Conservation (phyloP, 64 coral and sea anemone species). For the Exaiptasia diaphana region DNA sequence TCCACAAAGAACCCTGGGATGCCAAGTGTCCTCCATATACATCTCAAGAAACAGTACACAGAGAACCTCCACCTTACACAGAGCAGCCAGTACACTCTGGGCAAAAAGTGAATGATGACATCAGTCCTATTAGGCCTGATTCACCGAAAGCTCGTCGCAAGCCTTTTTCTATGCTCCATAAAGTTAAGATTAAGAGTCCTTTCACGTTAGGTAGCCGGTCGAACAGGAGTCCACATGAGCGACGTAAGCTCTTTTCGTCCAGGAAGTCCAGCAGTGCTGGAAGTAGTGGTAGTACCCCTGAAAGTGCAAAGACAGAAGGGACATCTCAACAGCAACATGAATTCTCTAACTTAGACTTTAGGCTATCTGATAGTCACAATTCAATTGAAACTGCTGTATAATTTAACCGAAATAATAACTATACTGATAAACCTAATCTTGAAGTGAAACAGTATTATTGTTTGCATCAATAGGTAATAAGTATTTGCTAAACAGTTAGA, state of each 20-base stretch:
- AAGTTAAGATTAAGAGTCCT: slow-evolving; percentile 65
- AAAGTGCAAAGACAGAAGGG: neutral
- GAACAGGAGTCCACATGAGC: slow-evolving; percentile 1
- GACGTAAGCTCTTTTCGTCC: slow-evolving; percentile 32
- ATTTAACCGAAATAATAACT: too few relatives aligned
- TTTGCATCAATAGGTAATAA: too few relatives aligned
- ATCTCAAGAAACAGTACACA: slow-evolving; percentile 40
- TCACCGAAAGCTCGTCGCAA: slow-evolving; percentile 46
- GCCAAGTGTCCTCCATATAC: slow-evolving; percentile 70
- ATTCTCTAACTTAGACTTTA: neutral
- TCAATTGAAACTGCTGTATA: slow-evolving; percentile 51
- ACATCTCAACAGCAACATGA: too few relatives aligned
- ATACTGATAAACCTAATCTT: too few relatives aligned
- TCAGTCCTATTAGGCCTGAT: slow-evolving; percentile 41
- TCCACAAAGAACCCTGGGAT: slow-evolving; percentile 61
- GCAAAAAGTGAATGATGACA: slow-evolving; percentile 71
- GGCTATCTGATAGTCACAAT: slow-evolving; percentile 23
- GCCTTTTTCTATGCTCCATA: slow-evolving; percentile 67
- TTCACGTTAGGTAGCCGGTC: slow-evolving; percentile 47
- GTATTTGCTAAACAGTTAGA: too few relatives aligned
- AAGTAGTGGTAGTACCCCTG: neutral
- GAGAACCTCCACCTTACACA: slow-evolving; percentile 67
- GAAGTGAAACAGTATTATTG: too few relatives aligned
- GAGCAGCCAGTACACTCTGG: slow-evolving; percentile 47
- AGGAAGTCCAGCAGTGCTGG: slow-evolving; percentile 34